Evolutionary conservation across 2,113 vertebrate genomes (phyloP), one percentile per base, ranked within the genome.

Genomic region (Argyrosomus japonicus): DNA sequence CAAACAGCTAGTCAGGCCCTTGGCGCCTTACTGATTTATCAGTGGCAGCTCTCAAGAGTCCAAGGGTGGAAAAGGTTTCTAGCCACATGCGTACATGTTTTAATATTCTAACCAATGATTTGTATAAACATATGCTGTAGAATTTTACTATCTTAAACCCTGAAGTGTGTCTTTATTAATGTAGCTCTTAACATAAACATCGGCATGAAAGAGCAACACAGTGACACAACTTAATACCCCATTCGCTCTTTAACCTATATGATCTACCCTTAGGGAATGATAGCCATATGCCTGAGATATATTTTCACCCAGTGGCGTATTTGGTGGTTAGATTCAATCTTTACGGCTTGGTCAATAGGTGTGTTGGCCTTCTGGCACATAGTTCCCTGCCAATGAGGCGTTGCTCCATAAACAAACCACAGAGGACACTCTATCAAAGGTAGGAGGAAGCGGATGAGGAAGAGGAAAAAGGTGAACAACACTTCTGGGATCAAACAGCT

Each of bases 351-450:
- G 64, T 82, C 72, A 87, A 32, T 86, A 74, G 64, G 70, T 72
- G 67, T 14, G 13, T 65, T 62, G 51, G 72, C 82, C 62, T 77
- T 75, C 60, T 69, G 60, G 81, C 61, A 75, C 64, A 85, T 70
- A 80, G 71, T 83, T 82, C 64, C 36, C 63, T 67, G 2, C 72
- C 83, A 88, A 82, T 79, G 83, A 86, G 65, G 86, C 85, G 11
- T 77, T 68, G 73, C 88, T 68, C 82, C 77, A 86, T 83, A 83
- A 79, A 91, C 69, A 76, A 90, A 83, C 77, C 86, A 72, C 68
- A 62, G 21, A 87, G 77, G 81, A 79, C 62, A 53, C 19, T 10
- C 75, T 54, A 77, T 87, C 79, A 86, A 75, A 74, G 60, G 53
- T 27, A 78, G 54, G 76, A 77, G 62, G 75, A 77, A 85, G 48